phyloP scores from a whole-genome alignment of 2,113 vertebrate species.

The Oncorhynchus kisutch region DNA sequence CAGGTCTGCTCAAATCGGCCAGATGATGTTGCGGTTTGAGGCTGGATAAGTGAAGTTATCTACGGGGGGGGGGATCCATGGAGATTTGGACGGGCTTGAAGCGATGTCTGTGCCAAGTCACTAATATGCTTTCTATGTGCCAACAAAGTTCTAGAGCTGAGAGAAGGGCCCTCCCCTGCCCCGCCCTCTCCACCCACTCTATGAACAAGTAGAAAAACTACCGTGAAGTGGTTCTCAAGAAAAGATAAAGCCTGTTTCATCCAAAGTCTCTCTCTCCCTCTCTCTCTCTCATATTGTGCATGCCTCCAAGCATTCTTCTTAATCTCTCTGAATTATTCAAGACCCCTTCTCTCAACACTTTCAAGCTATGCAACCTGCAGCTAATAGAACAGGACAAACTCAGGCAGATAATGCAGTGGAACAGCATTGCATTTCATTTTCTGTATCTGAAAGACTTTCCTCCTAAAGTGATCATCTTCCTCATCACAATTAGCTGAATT shows the following conservation, averaged over 20 bases:
- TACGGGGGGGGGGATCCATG: neutral
- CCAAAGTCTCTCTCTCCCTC: conserved; percentile 2
- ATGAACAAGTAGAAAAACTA: neutral
- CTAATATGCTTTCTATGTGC: conserved; percentile 15
- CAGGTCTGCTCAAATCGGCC: conserved; percentile 28
- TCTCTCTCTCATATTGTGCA: conserved; percentile 19
- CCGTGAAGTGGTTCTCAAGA: neutral
- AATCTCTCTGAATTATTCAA: conserved; percentile 54
- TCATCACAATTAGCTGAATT: conserved; percentile 6
- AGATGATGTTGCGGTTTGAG: conserved; percentile 12
- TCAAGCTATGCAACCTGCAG: conserved; percentile 19
- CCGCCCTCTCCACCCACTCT: neutral
- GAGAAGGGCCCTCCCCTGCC: neutral
- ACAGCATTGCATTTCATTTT: conserved; percentile 11
- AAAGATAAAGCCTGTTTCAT: conserved; percentile 2
- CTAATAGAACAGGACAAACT: neutral
- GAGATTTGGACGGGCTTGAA: neutral
- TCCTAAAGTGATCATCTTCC: neutral
- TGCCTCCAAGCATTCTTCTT: conserved; percentile 39
- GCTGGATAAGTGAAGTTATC: neutral
- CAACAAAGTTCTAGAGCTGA: neutral
- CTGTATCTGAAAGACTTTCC: conserved; percentile 4
- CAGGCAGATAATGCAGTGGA: neutral
- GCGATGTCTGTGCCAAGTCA: conserved; percentile 9
- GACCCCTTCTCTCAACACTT: conserved; percentile 22